Evolutionary conservation across 2,797 vertebrate genomes (phyloP).

Genomic region (Ctenopoma kingsleyae): DNA sequence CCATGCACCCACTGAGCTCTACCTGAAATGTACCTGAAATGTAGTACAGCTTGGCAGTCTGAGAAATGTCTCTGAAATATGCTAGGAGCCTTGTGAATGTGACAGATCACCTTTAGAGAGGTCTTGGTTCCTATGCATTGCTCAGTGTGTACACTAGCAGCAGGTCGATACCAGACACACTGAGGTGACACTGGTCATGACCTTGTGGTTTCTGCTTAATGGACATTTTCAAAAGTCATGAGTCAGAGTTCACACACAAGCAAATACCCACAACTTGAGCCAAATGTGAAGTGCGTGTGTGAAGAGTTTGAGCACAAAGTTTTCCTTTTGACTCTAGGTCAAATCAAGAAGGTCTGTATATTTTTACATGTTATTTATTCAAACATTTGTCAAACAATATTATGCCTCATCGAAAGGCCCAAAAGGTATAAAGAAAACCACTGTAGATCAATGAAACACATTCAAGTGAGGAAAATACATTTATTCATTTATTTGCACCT

Average conservation of each 20-base stretch:
- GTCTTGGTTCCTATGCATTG: conserved; percentile 49
- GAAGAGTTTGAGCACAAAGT: neutral
- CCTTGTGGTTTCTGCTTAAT: conserved; percentile 27
- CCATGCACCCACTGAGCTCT: conserved; percentile 40
- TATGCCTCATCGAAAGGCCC: neutral
- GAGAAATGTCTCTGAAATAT: neutral
- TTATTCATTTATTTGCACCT: too few species aligned
- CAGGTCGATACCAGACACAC: conserved; percentile 7
- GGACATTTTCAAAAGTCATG: conserved; percentile 38
- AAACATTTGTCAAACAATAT: neutral
- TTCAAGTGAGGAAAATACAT: neutral
- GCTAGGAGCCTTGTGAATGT: conserved; percentile 55
- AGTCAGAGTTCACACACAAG: conserved; percentile 34
- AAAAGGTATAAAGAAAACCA: neutral
- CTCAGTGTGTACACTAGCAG: conserved; percentile 21
- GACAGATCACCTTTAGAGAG: conserved; percentile 70
- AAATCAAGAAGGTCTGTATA: neutral
- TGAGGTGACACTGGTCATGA: conserved; percentile 14
- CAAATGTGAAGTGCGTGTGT: conserved; percentile 26
- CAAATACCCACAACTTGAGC: neutral
- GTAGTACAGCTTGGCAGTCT: conserved; percentile 21
- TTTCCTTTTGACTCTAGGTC: neutral
- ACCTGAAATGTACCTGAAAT: conserved; percentile 3
- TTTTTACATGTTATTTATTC: neutral
- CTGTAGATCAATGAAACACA: conserved; percentile 1